phyloP scores from a whole-genome alignment of 2,888 invertebrate genomes.

The Pteria penguin region DNA sequence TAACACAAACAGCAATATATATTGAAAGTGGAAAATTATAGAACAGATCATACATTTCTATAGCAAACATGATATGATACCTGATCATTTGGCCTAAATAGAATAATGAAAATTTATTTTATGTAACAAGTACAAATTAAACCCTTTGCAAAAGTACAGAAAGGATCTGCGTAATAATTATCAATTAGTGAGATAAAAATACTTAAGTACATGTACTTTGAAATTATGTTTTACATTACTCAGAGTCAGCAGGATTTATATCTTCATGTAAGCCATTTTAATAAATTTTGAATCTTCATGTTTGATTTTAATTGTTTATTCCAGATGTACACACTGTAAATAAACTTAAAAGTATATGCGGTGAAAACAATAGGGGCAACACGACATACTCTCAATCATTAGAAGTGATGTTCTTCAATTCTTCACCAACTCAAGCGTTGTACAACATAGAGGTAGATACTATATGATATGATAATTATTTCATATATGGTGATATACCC shows the following conservation, averaged over 20 bases:
- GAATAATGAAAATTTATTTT: too few relatives aligned
- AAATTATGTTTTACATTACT: not conserved
- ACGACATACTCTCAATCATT: constrained; percentile 80
- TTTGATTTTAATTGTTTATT: constrained; percentile 43
- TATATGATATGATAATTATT: too few relatives aligned
- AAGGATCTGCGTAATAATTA: too few relatives aligned
- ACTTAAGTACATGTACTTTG: not conserved
- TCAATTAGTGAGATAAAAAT: too few relatives aligned
- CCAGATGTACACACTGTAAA: constrained; percentile 81
- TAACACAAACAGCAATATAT: too few relatives aligned
- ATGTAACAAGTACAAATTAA: too few relatives aligned
- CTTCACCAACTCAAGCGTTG: constrained; percentile 87
- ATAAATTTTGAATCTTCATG: not conserved
- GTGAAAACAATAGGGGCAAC: constrained; percentile 62
- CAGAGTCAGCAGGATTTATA: not conserved
- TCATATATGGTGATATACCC: too few relatives aligned
- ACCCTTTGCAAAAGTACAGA: too few relatives aligned
- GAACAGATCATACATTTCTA: too few relatives aligned
- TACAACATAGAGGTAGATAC: constrained; percentile 87
- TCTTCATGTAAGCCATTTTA: not conserved
- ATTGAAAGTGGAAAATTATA: too few relatives aligned
- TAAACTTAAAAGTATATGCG: constrained; percentile 83
- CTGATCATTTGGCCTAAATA: too few relatives aligned
- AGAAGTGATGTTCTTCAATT: constrained; percentile 83
- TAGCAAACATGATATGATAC: too few relatives aligned